phyloP scores from a whole-genome alignment of 1,140 invertebrate species.

The Sitobion miscanthi region DNA sequence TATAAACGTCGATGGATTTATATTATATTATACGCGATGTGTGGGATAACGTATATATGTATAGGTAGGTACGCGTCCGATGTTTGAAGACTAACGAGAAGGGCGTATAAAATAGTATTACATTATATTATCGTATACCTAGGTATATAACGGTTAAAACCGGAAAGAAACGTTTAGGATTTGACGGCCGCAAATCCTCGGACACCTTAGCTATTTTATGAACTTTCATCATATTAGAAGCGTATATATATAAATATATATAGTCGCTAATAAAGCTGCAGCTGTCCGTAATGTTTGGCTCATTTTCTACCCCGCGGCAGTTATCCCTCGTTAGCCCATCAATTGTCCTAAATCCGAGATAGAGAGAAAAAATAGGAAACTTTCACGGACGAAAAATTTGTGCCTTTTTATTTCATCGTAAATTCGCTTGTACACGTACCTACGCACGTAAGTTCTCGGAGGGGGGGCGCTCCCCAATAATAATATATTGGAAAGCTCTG shows the following conservation, averaged over 20 bases:
- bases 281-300: not conserved
- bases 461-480: not conserved
- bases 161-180: not conserved
- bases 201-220: not conserved
- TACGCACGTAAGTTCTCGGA: not conserved
- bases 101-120: not conserved
- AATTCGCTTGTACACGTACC: not conserved
- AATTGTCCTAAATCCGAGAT: not conserved
- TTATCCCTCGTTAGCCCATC: conserved; percentile 27
- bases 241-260: too few species aligned
- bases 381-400: not conserved
- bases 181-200: not conserved
- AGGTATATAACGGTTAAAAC: not conserved
- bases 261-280: not conserved
- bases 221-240: conserved; percentile 32
- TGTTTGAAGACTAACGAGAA: conserved; percentile 2
- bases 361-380: not conserved
- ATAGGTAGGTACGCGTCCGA: not conserved
- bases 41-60: too few species aligned
- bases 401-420: not conserved
- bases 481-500: not conserved
- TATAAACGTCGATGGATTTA: not conserved
- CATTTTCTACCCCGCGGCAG: not conserved
- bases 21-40: not conserved
- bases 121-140: not conserved